These are phyloP conservation scores for Choloepus didactylus DNA, from an alignment of 2,797 vertebrate genomes.

Conservation along the genomic window DNA sequence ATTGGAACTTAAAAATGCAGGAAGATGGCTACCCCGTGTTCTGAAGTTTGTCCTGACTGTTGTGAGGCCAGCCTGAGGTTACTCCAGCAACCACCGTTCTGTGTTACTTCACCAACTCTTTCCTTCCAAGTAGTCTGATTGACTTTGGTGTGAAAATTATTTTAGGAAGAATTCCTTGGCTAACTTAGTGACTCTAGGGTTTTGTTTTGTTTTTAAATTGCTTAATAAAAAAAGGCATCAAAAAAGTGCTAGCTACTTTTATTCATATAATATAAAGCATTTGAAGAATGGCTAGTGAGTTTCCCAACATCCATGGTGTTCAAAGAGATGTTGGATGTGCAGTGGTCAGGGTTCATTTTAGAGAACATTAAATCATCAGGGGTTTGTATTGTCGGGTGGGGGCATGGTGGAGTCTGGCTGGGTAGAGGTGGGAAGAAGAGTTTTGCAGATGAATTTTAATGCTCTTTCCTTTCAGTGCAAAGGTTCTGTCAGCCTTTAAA, in stretches of 20 bases:
- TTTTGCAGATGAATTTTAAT: not conserved
- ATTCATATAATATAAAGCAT: not conserved
- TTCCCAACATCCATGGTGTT: not conserved
- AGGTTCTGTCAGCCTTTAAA: constrained; percentile 12
- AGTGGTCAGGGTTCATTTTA: not conserved
- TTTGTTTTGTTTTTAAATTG: constrained; percentile 17
- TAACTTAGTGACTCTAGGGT: not conserved
- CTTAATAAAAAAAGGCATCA: not conserved
- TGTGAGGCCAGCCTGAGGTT: fast-evolving
- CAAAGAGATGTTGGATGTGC: not conserved
- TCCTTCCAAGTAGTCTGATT: not conserved
- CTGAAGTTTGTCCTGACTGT: not conserved
- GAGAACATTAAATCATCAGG: not conserved
- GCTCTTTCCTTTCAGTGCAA: not conserved
- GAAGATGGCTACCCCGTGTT: not conserved
- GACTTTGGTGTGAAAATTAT: not conserved
- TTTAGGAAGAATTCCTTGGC: not conserved
- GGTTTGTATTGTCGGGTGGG: not conserved
- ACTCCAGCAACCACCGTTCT: not conserved
- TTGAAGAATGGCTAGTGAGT: not conserved
- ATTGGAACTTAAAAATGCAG: not conserved
- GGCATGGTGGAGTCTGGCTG: not conserved
- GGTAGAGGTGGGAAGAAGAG: not conserved
- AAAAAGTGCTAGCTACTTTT: constrained; percentile 3
- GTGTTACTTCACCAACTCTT: not conserved